Percentiles rank a stretch among this genome's conserved stretches.
Conservation (phyloP, 2,797 vertebrate species). For the Adrianichthys oophorus region DNA sequence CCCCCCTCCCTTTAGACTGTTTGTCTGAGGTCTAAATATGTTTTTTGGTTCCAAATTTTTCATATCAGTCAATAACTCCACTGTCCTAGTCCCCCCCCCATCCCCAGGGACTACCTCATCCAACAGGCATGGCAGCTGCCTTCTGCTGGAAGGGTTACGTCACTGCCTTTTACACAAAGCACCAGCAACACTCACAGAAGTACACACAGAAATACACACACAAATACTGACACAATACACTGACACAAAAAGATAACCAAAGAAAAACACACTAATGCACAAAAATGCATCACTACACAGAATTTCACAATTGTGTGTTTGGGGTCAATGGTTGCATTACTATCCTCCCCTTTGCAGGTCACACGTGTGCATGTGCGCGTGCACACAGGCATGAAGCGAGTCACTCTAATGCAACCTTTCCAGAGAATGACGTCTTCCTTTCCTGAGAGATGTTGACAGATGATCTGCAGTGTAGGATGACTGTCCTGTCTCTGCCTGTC, state of each 20-base stretch:
- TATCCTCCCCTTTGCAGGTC: constrained; percentile 27
- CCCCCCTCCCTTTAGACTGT: too few species aligned
- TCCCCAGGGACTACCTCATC: constrained; percentile 74
- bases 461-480: constrained; percentile 65
- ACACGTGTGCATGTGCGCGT: constrained; percentile 22
- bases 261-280: constrained; percentile 11
- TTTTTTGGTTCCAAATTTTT: not conserved
- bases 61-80: constrained; percentile 1
- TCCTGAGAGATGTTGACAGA: constrained; percentile 71
- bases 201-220: constrained; percentile 23
- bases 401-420: constrained; percentile 51
- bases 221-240: constrained; percentile 42
- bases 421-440: constrained; percentile 64
- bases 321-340: constrained; percentile 15
- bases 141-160: constrained; percentile 80
- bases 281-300: constrained; percentile 9
- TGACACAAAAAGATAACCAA: constrained; percentile 40
- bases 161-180: constrained; percentile 79
- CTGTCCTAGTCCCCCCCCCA: constrained; percentile 23
- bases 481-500: constrained; percentile 66
- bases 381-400: constrained; percentile 31
- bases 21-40: too few species aligned
- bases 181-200: constrained; percentile 61
- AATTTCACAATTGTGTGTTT: constrained; percentile 33
- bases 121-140: constrained; percentile 81